A percentile compares a stretch with the other conserved stretches of the same genome.
phyloP scores from a whole-genome alignment of 2,797 vertebrate species.

The Emydoidea blandingii region DNA sequence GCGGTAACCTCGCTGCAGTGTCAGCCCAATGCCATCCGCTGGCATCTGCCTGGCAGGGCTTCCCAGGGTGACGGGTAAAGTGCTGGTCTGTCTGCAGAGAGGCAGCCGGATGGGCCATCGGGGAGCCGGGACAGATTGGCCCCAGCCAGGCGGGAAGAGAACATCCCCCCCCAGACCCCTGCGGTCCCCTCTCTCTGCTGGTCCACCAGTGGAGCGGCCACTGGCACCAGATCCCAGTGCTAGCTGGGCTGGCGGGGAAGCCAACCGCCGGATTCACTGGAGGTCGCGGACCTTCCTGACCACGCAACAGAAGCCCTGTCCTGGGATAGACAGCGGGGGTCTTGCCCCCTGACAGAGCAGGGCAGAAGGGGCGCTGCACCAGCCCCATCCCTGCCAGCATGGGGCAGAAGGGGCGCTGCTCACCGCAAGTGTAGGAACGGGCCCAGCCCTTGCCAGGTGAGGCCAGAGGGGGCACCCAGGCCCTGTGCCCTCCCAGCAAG shows the following conservation, averaged over 20 bases:
- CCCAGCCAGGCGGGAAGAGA: not conserved
- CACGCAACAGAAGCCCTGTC: not conserved
- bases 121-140: not conserved
- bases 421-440: not conserved
- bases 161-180: too few species aligned
- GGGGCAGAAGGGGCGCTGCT: not conserved
- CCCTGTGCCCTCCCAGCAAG: too few species aligned
- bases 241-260: not conserved
- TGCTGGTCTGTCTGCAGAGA: not conserved
- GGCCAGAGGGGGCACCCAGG: not conserved
- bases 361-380: not conserved
- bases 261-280: not conserved
- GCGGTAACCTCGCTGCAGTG: too few species aligned
- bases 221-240: too few species aligned
- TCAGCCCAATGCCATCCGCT: not conserved
- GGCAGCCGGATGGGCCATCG: too few species aligned
- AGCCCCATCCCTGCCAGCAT: too few species aligned
- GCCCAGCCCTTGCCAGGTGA: not conserved
- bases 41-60: not conserved
- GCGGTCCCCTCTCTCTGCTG: too few species aligned
- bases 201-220: too few species aligned
- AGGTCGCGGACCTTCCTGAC: not conserved
- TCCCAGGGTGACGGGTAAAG: not conserved
- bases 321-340: not conserved
- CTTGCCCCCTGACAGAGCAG: too few species aligned